phyloP scores from a whole-genome alignment of 2,888 invertebrate species.

The Nudaria mundana region DNA sequence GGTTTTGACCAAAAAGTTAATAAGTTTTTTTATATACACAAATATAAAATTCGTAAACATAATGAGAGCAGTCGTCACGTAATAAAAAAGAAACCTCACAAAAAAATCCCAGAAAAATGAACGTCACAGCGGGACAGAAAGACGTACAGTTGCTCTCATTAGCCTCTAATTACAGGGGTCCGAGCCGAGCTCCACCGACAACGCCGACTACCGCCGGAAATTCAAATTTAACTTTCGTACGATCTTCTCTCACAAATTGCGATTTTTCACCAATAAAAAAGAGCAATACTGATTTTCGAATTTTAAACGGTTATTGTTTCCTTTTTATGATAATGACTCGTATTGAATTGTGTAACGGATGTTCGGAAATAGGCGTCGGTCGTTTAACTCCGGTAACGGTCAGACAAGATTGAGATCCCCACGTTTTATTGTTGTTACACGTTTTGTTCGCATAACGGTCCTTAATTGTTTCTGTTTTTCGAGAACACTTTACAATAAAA shows the following conservation, averaged over 20 bases:
- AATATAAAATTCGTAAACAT: conserved; percentile 41
- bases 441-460: conserved; percentile 53
- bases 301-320: conserved; percentile 79
- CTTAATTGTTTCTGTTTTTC: conserved; percentile 61
- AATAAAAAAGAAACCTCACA: conserved; percentile 55
- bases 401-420: conserved; percentile 63
- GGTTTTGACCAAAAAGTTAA: conserved; percentile 48
- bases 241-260: conserved; percentile 65
- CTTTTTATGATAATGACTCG: conserved; percentile 77
- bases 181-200: conserved; percentile 22
- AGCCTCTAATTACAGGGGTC: conserved; percentile 70
- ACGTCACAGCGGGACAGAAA: conserved; percentile 46
- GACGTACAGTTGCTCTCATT: conserved; percentile 62
- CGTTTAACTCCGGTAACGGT: conserved; percentile 52
- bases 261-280: conserved; percentile 73
- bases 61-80: conserved; percentile 54
- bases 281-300: conserved; percentile 65
- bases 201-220: conserved; percentile 58
- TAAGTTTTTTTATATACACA: conserved; percentile 45
- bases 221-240: conserved; percentile 71
- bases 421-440: conserved; percentile 63
- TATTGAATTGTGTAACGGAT: conserved; percentile 69
- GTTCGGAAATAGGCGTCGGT: conserved; percentile 46
- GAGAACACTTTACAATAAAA: conserved; percentile 31
- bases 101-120: conserved; percentile 54